Evolutionary conservation across 2,797 vertebrate species (phyloP).

Genomic region (Myiotriccus ornatus): DNA sequence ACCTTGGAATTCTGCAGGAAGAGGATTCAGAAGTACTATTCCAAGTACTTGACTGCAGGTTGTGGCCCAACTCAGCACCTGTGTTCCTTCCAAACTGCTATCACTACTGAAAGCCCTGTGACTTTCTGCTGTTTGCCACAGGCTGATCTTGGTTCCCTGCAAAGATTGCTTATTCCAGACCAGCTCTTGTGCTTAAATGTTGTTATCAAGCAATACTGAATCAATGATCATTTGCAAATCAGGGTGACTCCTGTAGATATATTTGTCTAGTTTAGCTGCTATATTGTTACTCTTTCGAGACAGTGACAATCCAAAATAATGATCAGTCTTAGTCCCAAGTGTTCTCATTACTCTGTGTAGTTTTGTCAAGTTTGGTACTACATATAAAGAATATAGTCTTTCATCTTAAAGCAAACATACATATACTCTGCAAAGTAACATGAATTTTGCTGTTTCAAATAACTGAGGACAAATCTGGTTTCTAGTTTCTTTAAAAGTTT

Average conservation of each 20-base stretch:
- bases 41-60: neutral
- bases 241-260: neutral
- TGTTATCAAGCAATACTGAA: neutral
- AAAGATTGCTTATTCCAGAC: neutral
- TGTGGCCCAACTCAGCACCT: neutral
- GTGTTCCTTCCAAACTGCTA: neutral
- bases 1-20: neutral
- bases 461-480: neutral
- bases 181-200: neutral
- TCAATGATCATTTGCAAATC: neutral
- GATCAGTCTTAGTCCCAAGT: neutral
- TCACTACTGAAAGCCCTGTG: neutral
- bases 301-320: neutral
- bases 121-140: neutral
- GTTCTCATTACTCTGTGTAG: neutral
- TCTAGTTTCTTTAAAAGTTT: neutral
- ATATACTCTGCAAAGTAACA: neutral
- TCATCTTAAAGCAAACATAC: neutral
- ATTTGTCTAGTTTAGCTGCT: neutral
- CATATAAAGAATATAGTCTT: neutral
- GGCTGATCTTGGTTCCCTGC: neutral
- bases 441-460: neutral
- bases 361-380: neutral
- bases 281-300: neutral
- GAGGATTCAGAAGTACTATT: neutral